A percentile compares a stretch with the other conserved stretches of the same genome.
Evolutionary conservation across 1,140 invertebrate genomes (phyloP).

Genomic region (Diachasmimorpha longicaudata): DNA sequence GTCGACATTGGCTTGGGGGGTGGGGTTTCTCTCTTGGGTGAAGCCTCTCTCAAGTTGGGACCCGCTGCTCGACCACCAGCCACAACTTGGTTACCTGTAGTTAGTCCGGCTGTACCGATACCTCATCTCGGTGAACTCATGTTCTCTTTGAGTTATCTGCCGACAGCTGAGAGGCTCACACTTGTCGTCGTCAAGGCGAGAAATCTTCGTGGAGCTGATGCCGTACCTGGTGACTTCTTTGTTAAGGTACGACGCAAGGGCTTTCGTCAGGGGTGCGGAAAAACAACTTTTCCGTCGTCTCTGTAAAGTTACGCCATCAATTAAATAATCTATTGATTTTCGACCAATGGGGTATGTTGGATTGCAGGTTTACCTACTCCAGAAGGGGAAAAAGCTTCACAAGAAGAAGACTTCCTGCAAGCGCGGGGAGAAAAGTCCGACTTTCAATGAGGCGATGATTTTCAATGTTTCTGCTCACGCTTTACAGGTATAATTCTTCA

Average conservation of each 20-base stretch:
- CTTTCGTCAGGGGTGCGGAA: no score
- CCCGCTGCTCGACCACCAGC: constrained; percentile 56
- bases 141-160: constrained; percentile 68
- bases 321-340: no score
- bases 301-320: no score
- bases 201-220: constrained; percentile 54
- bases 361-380: constrained; percentile 74
- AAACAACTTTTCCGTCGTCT: no score
- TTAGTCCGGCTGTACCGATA: constrained; percentile 64
- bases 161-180: constrained; percentile 67
- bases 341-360: not conserved
- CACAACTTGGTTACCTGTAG: constrained; percentile 64
- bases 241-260: constrained; percentile 57
- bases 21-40: constrained; percentile 43
- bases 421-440: constrained; percentile 72
- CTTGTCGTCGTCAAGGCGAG: constrained; percentile 68
- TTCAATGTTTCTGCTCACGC: constrained; percentile 75
- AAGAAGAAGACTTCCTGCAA: constrained; percentile 79
- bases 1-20: constrained; percentile 42
- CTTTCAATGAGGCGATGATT: constrained; percentile 83
- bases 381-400: constrained; percentile 77
- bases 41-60: constrained; percentile 64
- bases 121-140: constrained; percentile 67
- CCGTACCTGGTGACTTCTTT: constrained; percentile 53
- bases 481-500: constrained; percentile 62